These are phyloP conservation scores for Ctenoplectra terminalis DNA, from an alignment of 1,140 invertebrate genomes.

Conservation along the genomic window DNA sequence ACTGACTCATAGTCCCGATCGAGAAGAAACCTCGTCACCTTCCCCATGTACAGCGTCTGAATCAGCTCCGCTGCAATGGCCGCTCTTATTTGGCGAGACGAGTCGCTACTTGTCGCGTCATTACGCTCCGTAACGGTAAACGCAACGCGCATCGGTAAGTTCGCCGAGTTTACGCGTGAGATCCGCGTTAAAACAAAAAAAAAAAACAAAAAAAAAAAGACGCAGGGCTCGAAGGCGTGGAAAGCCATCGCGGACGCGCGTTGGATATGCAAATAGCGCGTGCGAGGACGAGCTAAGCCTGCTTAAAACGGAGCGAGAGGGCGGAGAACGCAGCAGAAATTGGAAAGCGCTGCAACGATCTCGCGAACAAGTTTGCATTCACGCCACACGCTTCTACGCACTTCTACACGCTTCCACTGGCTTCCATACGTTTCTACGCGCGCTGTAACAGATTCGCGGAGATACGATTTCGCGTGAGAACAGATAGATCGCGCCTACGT, in stretches of 20 bases:
- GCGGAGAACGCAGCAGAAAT: constrained; percentile 51
- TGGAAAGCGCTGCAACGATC: constrained; percentile 44
- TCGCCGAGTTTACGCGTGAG: neutral
- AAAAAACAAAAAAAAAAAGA: constrained; percentile 36
- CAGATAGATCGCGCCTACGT: constrained; percentile 74
- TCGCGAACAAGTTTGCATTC: neutral
- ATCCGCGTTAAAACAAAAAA: neutral
- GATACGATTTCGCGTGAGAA: constrained; percentile 60
- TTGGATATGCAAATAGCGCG: constrained; percentile 59
- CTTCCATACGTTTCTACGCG: constrained; percentile 10
- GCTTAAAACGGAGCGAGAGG: constrained; percentile 48
- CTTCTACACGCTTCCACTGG: constrained; percentile 16
- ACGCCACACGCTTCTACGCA: neutral
- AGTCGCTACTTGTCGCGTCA: constrained; percentile 19
- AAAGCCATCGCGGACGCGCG: constrained; percentile 42
- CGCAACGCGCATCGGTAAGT: constrained; percentile 12
- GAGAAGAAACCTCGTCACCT: neutral
- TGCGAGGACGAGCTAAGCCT: constrained; percentile 8
- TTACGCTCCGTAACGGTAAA: constrained; percentile 10
- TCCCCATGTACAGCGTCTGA: neutral
- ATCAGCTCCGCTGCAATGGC: neutral
- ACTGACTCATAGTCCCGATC: no score
- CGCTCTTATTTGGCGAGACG: constrained; percentile 25
- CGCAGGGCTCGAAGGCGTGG: constrained; percentile 38
- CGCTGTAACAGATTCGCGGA: constrained; percentile 32